Base-by-base conservation (phyloP, 1,140 invertebrate genomes). In the Bombus pyrosoma region DNA sequence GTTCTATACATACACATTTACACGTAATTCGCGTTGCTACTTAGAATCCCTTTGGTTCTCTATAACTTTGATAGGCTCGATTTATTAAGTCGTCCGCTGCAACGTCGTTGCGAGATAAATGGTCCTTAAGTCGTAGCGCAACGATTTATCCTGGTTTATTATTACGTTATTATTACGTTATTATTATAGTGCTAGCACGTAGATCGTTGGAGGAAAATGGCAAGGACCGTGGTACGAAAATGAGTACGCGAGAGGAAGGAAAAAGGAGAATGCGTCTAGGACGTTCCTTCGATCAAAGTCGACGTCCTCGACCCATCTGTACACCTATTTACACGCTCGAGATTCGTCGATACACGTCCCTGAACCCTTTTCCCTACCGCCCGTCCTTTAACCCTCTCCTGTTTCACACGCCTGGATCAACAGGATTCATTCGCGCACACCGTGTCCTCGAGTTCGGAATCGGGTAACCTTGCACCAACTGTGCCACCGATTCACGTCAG, bases 261-360 rank as follows among this genome's bases (percentile, higher is more conserved):
- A 34, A 83, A 34, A 69, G 74, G 34, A 86, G 64, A 64, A 39
- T 5, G 64, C 25, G 37, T 43, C n/a, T 34, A 18, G 43, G 39
- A 80, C 10, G 77, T n/a, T 68, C 39, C 66, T 71, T 53, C 78
- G 78, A 80, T 69, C n/a, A 80, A 37, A 69, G 43, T 72, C 80
- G 53, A 74, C 71, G 53, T 82, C 47, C 81, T 82, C 66, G 68
- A 81, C 53, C n/a, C 39, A 28, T 92, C 92, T 91, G 86, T 92
- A 91, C 92, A 92, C 77, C 90, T 93, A 92, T 93, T 93, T 92
- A 92, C 92, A 92, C 89, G 74, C 77, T 85, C 59, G 66, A 77
- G 43, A 84, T n/a, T 82, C 88, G 76, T 86, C 72, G 86, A 74
- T 59, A 71, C 34, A 72, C 73, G 71, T 53, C 76, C 66, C 82